Evolutionary conservation across 2,888 invertebrate genomes (phyloP).

Genomic region (Xiphydria camelus): DNA sequence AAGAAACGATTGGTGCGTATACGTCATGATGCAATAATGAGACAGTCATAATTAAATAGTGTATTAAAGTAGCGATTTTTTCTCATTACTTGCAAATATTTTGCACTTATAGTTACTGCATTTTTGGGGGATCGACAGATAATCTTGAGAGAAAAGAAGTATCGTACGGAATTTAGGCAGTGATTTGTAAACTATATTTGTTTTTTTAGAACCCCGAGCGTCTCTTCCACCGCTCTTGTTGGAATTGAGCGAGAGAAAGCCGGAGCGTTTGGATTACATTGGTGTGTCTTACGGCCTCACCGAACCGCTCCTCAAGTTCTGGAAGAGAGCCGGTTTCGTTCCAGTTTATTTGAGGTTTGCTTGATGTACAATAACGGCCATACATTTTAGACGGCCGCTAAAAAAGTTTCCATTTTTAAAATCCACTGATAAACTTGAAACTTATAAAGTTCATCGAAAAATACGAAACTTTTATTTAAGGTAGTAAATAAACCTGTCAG

Average conservation of each 20-base stretch:
- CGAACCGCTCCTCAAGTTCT: slow-evolving; percentile 86
- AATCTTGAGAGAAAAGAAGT: too few relatives aligned
- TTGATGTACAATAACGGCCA: neutral
- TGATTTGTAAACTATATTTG: slow-evolving; percentile 7
- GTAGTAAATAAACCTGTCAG: too few relatives aligned
- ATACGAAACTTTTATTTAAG: slow-evolving; percentile 1
- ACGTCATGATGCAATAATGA: slow-evolving; percentile 37
- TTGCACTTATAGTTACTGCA: too few relatives aligned
- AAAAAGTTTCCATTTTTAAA: neutral
- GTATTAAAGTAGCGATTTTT: neutral
- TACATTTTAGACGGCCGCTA: too few relatives aligned
- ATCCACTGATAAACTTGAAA: neutral
- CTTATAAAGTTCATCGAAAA: neutral
- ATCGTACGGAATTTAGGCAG: neutral
- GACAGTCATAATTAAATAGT: slow-evolving; percentile 5
- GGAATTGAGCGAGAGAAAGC: slow-evolving; percentile 80
- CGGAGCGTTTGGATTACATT: slow-evolving; percentile 88
- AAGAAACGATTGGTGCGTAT: slow-evolving; percentile 70
- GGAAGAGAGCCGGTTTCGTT: slow-evolving; percentile 80
- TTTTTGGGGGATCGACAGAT: too few relatives aligned
- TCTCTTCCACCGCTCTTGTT: slow-evolving; percentile 87
- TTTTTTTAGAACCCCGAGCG: slow-evolving; percentile 65
- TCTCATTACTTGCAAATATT: slow-evolving; percentile 7
- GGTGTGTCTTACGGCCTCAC: slow-evolving; percentile 95
- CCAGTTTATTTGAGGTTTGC: slow-evolving; percentile 84